Conservation (phyloP, 2,888 invertebrate genomes). For the Agonopterix alstromeriana region DNA sequence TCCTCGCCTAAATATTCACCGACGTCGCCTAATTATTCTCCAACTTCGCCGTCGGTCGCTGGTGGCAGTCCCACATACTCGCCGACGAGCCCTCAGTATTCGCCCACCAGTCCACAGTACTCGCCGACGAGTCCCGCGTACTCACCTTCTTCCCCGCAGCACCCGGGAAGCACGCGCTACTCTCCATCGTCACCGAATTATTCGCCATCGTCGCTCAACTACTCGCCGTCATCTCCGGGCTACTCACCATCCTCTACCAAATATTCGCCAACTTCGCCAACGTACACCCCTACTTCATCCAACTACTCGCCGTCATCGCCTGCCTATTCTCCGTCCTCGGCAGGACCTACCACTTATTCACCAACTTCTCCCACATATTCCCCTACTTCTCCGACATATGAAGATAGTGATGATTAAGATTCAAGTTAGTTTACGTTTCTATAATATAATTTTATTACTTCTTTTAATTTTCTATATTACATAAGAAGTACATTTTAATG, state of each 20-base stretch:
- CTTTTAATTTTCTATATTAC: too few species aligned
- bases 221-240: conserved; percentile 86
- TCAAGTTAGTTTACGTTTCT: too few species aligned
- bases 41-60: conserved; percentile 86
- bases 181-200: conserved; percentile 82
- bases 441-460: too few species aligned
- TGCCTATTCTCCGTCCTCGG: conserved; percentile 86
- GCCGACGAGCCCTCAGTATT: conserved; percentile 91
- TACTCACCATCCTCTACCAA: conserved; percentile 88
- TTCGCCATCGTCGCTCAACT: conserved; percentile 85
- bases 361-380: conserved; percentile 69
- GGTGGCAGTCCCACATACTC: conserved; percentile 90
- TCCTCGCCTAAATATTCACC: conserved; percentile 89
- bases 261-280: conserved; percentile 88
- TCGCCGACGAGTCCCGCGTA: conserved; percentile 86
- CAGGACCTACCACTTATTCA: conserved; percentile 73
- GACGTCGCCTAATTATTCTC: conserved; percentile 88
- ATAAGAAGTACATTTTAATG: too few species aligned
- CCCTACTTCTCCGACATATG: conserved; percentile 81
- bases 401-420: conserved; percentile 68
- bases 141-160: conserved; percentile 83
- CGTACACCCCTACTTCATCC: conserved; percentile 87
- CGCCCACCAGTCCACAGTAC: conserved; percentile 87
- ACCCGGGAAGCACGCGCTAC: conserved; percentile 85
- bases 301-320: conserved; percentile 88